Percentiles rank a stretch among this genome's conserved stretches.
These are phyloP conservation scores for Idaea biselata DNA, from an alignment of 2,888 invertebrate genomes.

Conservation along the genomic window DNA sequence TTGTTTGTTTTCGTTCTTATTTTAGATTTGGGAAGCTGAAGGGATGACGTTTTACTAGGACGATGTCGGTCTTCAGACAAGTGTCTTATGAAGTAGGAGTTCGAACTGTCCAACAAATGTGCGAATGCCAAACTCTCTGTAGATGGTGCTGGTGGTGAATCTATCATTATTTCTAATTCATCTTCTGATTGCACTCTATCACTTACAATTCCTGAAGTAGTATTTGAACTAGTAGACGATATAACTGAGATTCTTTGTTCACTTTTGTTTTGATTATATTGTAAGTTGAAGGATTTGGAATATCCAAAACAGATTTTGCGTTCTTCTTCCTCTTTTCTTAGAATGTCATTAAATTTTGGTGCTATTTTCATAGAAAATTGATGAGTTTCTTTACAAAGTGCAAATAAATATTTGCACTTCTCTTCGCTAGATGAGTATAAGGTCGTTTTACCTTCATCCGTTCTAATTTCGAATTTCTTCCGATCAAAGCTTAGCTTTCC, in stretches of 20 bases:
- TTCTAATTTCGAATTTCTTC: conserved; percentile 97
- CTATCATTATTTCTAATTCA: conserved; percentile 93
- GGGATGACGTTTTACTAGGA: conserved; percentile 60
- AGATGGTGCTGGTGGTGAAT: conserved; percentile 90
- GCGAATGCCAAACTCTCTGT: conserved; percentile 91
- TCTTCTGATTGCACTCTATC: conserved; percentile 97
- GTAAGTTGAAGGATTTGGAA: conserved; percentile 82
- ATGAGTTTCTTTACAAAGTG: conserved; percentile 94
- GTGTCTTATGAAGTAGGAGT: conserved; percentile 64
- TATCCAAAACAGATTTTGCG: conserved; percentile 87
- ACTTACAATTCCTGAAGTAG: conserved; percentile 97
- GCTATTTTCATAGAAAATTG: conserved; percentile 97
- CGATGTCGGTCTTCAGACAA: conserved; percentile 55
- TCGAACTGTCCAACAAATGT: conserved; percentile 85
- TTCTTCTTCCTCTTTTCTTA: conserved; percentile 89
- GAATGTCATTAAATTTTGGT: conserved; percentile 90
- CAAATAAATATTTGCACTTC: conserved; percentile 94
- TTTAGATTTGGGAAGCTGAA: conserved; percentile 63
- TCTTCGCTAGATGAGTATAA: conserved; percentile 96
- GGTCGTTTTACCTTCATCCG: conserved; percentile 92
- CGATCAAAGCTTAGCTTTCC: conserved; percentile 97
- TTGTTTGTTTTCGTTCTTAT: conserved; percentile 51
- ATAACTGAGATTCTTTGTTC: conserved; percentile 94
- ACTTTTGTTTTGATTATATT: conserved; percentile 83
- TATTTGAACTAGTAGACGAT: conserved; percentile 96